Base-by-base conservation (phyloP, 92 coral and sea anemone genomes). In the Parazoanthus swiftii region DNA sequence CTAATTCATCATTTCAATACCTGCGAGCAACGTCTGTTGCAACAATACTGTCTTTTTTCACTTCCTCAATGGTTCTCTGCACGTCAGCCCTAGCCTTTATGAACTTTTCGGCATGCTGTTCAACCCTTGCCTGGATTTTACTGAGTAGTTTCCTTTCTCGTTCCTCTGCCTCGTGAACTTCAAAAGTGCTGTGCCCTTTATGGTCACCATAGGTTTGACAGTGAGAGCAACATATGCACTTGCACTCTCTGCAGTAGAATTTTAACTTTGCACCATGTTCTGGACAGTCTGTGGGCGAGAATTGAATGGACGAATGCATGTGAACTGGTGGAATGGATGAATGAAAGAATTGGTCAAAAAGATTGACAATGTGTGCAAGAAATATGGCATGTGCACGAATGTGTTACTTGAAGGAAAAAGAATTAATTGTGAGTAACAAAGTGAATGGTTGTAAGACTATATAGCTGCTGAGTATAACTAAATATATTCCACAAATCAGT, bases 161-260 rank as follows among this genome's bases (percentile, higher is more conserved):
- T 66, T 96, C 98, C 51, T 96, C 99, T 2, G 99, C 99, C 44
- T 96, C 98, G 76, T 96, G 97, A 54, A 96, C 98, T 80, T 96
- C 95, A 46, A 96, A 92, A 58, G 90, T 92, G 89, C 95, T 96
- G 92, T 96, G 99, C 38, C 92, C 93, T 86, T 90, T 92, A 89
- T 96, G 99, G 63, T 75, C 59, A 70, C 99, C 99, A 38, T 89
- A 94, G 3, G 90, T 92, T 80, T 93, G 92, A 66, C 99, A 96
- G 67, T 89, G 89, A 33, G 91, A 92, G 76, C 99, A 97, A 73
- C 99, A 97, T 16, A 93, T 81, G 50, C 89, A 88, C 65, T 93
- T 93, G 89, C 99, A 97, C 39, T 91, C 92, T 39, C 95, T 93
- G 70, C 99, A 97, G 93, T 92, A 97, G 91, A 93, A 92, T 81